Percentiles rank a stretch among this genome's conserved stretches.
Evolutionary conservation across 2,113 vertebrate species (phyloP).

Genomic region (Aix galericulata): DNA sequence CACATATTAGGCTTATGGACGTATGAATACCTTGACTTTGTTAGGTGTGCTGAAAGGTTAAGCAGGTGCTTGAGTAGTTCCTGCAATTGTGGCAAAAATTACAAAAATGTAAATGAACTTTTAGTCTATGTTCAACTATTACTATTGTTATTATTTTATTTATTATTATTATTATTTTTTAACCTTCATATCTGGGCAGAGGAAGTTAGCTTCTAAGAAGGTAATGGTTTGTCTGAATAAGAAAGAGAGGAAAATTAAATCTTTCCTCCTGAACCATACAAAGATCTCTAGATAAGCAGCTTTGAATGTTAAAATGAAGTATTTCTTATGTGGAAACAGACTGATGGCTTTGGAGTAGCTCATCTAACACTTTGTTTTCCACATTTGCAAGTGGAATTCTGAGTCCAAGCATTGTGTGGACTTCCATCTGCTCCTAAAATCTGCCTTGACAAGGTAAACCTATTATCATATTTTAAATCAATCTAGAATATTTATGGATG

Average conservation of each 20-base stretch:
- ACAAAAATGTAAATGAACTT: neutral
- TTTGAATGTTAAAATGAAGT: neutral
- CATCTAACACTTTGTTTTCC: neutral
- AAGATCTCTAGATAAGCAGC: neutral
- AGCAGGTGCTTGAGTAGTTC: neutral
- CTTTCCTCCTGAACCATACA: neutral
- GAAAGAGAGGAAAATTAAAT: neutral
- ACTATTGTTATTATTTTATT: neutral
- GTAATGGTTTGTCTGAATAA: neutral
- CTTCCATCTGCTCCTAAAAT: neutral
- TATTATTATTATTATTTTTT: neutral
- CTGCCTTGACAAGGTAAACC: neutral
- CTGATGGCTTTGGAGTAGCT: neutral
- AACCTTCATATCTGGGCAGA: neutral
- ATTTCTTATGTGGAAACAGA: neutral
- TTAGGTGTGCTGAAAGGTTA: neutral
- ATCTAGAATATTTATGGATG: neutral
- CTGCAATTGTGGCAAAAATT: neutral
- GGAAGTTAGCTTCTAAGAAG: neutral
- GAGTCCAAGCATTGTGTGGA: fast-evolving
- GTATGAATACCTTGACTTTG: neutral
- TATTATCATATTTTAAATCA: neutral
- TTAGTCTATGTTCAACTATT: neutral
- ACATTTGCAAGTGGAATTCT: neutral
- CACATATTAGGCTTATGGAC: neutral